Conservation (phyloP, 64 coral and sea anemone species). For the Trachythela sp. region DNA sequence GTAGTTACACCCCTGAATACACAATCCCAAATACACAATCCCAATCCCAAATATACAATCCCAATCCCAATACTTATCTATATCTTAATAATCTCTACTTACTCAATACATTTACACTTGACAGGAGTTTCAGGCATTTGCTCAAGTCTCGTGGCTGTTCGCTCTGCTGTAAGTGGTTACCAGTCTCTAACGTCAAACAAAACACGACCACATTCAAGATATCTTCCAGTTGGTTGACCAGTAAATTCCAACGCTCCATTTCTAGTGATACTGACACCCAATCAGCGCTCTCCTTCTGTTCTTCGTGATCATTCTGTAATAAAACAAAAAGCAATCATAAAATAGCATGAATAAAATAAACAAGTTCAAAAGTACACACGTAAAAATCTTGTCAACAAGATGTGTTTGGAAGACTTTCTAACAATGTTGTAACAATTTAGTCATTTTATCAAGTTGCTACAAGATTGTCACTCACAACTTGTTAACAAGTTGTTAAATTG, state of each 20-base stretch:
- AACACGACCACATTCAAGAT: conserved; percentile 43
- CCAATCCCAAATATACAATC: too few relatives aligned
- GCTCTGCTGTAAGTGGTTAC: neutral
- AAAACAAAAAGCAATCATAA: neutral
- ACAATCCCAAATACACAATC: too few relatives aligned
- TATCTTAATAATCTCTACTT: too few relatives aligned
- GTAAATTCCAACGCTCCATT: conserved; percentile 89
- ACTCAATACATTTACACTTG: neutral
- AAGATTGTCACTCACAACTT: too few relatives aligned
- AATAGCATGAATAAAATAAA: too few relatives aligned
- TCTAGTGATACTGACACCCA: conserved; percentile 95
- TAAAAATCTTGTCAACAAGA: neutral
- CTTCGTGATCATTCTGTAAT: conserved; percentile 28
- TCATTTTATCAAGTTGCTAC: too few relatives aligned
- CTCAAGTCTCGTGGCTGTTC: neutral
- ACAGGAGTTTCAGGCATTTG: neutral
- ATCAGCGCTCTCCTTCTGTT: conserved; percentile 58
- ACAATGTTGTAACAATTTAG: too few relatives aligned
- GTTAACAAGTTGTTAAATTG: too few relatives aligned
- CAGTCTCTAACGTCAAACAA: neutral
- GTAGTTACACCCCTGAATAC: too few relatives aligned
- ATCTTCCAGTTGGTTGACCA: conserved; percentile 74
- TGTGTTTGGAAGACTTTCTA: too few relatives aligned
- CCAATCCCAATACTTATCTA: too few relatives aligned
- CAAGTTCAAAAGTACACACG: too few relatives aligned